Conservation (phyloP, 2,888 invertebrate species). For the Aplocera efformata region DNA sequence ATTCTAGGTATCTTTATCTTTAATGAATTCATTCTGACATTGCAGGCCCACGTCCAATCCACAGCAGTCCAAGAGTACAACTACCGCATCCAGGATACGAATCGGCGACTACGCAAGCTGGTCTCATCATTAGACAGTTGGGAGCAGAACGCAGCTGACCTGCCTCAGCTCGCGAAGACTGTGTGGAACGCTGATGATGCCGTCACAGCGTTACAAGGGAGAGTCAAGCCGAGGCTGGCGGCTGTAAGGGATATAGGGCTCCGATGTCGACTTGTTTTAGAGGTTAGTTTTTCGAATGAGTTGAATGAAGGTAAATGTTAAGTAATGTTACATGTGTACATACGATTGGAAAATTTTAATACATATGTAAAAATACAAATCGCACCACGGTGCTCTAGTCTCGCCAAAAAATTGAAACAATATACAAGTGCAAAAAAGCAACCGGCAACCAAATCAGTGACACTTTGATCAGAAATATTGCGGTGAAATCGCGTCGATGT, state of each 20-base stretch:
- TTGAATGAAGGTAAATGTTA: too few species aligned
- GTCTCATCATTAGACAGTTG: constrained; percentile 47
- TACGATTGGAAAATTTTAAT: too few species aligned
- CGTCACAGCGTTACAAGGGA: constrained; percentile 70
- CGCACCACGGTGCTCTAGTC: too few species aligned
- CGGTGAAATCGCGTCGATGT: too few species aligned
- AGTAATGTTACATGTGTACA: too few species aligned
- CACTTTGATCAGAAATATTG: too few species aligned
- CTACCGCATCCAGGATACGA: constrained; percentile 55
- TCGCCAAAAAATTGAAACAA: too few species aligned
- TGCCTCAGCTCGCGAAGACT: constrained; percentile 64
- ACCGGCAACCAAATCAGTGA: too few species aligned
- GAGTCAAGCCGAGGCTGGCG: constrained; percentile 56
- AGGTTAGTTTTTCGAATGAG: constrained; percentile 47
- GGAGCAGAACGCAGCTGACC: constrained; percentile 64
- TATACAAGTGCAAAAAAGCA: too few species aligned
- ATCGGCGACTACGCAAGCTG: constrained; percentile 45
- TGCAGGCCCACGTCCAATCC: constrained; percentile 68
- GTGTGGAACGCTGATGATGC: constrained; percentile 72
- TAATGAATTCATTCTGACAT: neutral
- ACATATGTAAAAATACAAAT: too few species aligned
- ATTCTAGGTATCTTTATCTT: too few species aligned
- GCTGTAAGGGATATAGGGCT: constrained; percentile 49
- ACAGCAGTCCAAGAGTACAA: constrained; percentile 63
- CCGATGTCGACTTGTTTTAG: constrained; percentile 56